phyloP scores from a whole-genome alignment of 2,797 vertebrate genomes.

The Malacoraja senta region DNA sequence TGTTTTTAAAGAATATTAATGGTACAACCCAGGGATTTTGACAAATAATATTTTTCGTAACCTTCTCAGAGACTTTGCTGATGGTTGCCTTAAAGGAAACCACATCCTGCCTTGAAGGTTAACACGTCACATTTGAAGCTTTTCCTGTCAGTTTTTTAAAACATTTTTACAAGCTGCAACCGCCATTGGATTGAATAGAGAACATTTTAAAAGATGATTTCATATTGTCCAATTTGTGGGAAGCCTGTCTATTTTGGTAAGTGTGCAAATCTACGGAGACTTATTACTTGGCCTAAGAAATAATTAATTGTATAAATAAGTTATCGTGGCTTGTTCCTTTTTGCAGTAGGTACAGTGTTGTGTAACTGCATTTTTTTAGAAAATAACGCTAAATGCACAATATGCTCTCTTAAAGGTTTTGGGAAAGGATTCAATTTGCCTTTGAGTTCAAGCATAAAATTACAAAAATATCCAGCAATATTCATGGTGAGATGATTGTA shows the following conservation, averaged over 20 bases:
- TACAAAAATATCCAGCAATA: neutral
- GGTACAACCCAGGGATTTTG: neutral
- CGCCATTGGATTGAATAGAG: neutral
- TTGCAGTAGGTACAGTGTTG: neutral
- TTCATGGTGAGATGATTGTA: neutral
- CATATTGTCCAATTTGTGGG: conserved; percentile 72
- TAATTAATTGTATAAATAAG: conserved; percentile 2
- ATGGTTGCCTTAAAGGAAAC: conserved; percentile 44
- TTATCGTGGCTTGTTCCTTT: neutral
- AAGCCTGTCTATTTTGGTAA: conserved; percentile 78
- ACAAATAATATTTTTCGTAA: neutral
- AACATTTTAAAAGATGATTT: conserved; percentile 58
- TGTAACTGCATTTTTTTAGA: neutral
- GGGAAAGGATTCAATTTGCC: neutral
- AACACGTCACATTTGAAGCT: conserved; percentile 45
- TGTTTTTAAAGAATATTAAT: neutral
- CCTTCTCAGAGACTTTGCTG: neutral
- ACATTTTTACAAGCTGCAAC: conserved; percentile 4
- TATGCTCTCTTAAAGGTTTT: neutral
- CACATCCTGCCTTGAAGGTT: conserved; percentile 64
- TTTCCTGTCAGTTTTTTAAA: conserved; percentile 53
- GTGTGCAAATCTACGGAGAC: conserved; percentile 43
- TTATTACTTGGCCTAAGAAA: neutral
- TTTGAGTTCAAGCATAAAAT: neutral
- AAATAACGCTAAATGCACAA: no score